phyloP scores from a whole-genome alignment of 1,140 invertebrate species.

The Heliconius nattereri region DNA sequence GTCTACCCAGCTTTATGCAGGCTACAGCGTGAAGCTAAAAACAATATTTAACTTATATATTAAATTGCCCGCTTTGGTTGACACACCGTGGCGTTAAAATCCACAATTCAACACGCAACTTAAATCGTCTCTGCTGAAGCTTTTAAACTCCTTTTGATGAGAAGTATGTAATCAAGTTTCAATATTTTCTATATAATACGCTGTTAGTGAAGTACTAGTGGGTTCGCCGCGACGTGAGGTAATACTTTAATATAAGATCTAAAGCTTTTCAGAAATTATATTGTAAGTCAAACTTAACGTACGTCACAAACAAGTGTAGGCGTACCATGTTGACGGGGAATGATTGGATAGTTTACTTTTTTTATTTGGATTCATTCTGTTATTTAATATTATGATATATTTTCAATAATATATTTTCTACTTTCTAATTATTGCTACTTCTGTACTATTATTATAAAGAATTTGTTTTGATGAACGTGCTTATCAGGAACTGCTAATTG shows the following conservation, averaged over 20 bases:
- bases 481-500: no score
- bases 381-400: neutral
- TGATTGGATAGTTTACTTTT: neutral
- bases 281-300: slow-evolving; percentile 17
- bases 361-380: neutral
- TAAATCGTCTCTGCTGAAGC: neutral
- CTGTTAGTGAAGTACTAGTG: neutral
- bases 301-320: slow-evolving; percentile 3
- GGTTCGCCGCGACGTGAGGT: slow-evolving; percentile 6
- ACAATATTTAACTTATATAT: neutral
- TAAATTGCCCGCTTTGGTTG: no score
- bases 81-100: no score
- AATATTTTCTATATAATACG: neutral
- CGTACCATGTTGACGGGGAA: neutral
- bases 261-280: slow-evolving; percentile 4
- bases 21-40: neutral
- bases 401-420: no score
- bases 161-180: no score
- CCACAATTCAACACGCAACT: neutral
- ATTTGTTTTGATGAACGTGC: no score
- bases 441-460: no score
- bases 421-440: no score
- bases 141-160: no score
- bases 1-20: no score
- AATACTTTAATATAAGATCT: slow-evolving; percentile 7